Evolutionary conservation across 2,797 vertebrate genomes (phyloP).

Genomic region (Centropyge bicolor): DNA sequence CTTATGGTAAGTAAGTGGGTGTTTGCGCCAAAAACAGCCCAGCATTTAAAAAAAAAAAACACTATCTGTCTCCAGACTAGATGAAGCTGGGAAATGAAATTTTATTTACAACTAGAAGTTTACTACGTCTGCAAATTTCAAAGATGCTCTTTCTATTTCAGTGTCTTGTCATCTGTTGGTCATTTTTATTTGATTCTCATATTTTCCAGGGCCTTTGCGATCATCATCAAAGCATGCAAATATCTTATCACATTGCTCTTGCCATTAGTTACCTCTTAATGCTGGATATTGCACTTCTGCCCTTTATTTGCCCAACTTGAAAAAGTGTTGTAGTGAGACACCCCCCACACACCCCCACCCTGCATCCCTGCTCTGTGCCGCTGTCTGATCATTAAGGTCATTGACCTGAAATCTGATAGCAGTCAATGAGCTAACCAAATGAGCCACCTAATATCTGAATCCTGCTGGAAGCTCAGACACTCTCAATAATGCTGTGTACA

Average conservation of each 20-base stretch:
- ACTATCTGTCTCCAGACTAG: neutral
- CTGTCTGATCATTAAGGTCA: constrained; percentile 79
- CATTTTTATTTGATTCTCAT: neutral
- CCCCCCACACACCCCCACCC: constrained; percentile 41
- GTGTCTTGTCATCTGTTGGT: neutral
- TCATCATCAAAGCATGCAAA: neutral
- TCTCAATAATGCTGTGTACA: constrained; percentile 70
- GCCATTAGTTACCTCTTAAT: neutral
- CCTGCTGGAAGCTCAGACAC: constrained; percentile 70
- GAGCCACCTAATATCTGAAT: constrained; percentile 81
- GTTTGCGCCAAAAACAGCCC: neutral
- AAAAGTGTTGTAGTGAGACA: constrained; percentile 9
- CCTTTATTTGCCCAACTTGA: constrained; percentile 12
- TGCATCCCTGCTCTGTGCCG: constrained; percentile 66
- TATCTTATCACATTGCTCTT: neutral
- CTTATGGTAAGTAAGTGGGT: no score
- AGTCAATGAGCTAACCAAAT: constrained; percentile 83
- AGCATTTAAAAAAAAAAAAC: neutral
- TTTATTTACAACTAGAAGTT: neutral
- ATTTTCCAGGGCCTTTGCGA: neutral
- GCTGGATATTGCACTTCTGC: neutral
- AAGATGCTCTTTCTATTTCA: neutral
- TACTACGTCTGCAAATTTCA: neutral
- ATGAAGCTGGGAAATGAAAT: neutral
- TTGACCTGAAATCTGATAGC: constrained; percentile 83